Conservation (phyloP, 2,113 vertebrate species). For the Phalacrocorax aristotelis region DNA sequence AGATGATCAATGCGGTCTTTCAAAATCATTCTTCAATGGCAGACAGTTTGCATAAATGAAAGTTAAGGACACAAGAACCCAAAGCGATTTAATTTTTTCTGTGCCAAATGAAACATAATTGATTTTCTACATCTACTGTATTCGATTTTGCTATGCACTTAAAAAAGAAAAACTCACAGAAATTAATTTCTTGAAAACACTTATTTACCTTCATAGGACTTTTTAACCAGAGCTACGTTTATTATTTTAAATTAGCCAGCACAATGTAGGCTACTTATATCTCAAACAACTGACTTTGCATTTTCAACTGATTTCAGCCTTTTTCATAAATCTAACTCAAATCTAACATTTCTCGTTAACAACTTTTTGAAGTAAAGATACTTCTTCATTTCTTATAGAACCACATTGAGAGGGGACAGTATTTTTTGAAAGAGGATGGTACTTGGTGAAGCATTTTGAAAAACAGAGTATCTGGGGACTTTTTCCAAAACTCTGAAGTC, state of each 20-base stretch:
- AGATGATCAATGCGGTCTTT: slow-evolving; percentile 17
- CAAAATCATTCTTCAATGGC: not conserved
- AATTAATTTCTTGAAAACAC: not conserved
- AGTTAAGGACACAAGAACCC: not conserved
- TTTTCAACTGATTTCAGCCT: not conserved
- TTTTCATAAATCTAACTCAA: not conserved
- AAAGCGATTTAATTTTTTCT: not conserved
- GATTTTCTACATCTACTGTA: not conserved
- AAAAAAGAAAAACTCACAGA: not conserved
- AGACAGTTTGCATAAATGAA: slow-evolving; percentile 38
- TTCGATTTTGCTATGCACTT: not conserved
- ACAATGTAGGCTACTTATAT: not conserved
- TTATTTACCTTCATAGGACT: not conserved
- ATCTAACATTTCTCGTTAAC: not conserved
- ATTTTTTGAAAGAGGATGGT: not conserved
- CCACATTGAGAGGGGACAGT: not conserved
- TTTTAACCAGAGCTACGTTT: not conserved
- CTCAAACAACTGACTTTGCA: not conserved
- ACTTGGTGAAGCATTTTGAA: not conserved
- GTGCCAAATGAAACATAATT: not conserved
- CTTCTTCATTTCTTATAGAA: not conserved
- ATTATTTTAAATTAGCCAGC: not conserved
- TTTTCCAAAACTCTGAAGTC: not conserved
- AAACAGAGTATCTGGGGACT: not conserved
- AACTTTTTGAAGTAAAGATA: not conserved